Percentiles rank a stretch among this genome's conserved stretches.
Conservation (phyloP, 2,888 invertebrate species). For the Drosophila nigricruria region DNA sequence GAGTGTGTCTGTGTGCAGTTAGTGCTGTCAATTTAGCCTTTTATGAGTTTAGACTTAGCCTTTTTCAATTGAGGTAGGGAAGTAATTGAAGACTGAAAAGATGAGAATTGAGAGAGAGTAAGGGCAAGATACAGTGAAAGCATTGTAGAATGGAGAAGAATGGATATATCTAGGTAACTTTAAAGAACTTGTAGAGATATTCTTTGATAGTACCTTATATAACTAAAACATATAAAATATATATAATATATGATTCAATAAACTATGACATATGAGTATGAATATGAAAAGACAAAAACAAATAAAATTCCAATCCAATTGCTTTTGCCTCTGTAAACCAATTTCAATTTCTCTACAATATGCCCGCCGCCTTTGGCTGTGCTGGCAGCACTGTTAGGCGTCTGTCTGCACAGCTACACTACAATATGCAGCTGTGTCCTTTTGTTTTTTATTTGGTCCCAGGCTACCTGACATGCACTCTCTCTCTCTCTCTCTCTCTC, state of each 20-base stretch:
- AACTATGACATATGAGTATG: no score
- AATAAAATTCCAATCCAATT: background rate
- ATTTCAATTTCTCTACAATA: background rate
- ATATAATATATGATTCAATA: no score
- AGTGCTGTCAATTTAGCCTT: slow-evolving; percentile 4
- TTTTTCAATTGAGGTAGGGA: background rate
- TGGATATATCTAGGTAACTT: no score
- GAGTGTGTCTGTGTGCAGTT: background rate
- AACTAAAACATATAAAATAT: no score
- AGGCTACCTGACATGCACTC: slow-evolving; percentile 17
- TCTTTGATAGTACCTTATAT: no score
- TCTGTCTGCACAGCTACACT: background rate
- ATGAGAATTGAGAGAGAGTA: background rate
- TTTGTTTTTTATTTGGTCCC: background rate
- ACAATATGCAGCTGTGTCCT: background rate
- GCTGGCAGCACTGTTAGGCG: slow-evolving; percentile 1
- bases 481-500: no score
- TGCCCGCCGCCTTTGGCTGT: background rate
- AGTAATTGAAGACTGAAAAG: background rate
- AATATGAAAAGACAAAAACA: background rate
- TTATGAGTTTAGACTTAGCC: background rate
- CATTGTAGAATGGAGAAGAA: no score
- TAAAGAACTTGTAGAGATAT: no score
- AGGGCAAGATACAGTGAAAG: no score
- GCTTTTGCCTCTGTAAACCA: background rate